These are phyloP conservation scores for Physella acuta DNA, from an alignment of 1,140 invertebrate genomes.

Conservation along the genomic window DNA sequence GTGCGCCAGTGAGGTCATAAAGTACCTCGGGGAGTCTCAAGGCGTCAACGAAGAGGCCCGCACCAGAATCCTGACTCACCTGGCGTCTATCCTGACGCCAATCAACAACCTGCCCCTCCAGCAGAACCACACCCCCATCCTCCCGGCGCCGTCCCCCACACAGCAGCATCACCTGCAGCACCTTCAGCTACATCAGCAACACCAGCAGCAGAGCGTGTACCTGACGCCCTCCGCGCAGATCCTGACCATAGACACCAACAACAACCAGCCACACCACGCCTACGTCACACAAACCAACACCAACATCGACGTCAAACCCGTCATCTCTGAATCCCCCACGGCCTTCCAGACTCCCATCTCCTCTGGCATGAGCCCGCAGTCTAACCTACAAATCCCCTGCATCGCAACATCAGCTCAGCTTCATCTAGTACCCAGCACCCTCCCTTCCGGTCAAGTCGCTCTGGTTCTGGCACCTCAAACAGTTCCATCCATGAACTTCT, in stretches of 20 bases:
- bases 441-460: slow-evolving; percentile 10
- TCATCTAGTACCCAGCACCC: slow-evolving; percentile 6
- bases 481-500: background rate
- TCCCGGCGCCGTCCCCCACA: slow-evolving; percentile 20
- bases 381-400: slow-evolving; percentile 10
- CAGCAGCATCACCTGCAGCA: slow-evolving; percentile 6
- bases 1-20: slow-evolving; percentile 81
- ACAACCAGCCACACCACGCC: background rate
- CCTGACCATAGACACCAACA: slow-evolving; percentile 4
- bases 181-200: slow-evolving; percentile 16
- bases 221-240: background rate
- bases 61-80: slow-evolving; percentile 37
- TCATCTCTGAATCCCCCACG: slow-evolving; percentile 6
- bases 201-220: slow-evolving; percentile 11
- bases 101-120: slow-evolving; percentile 26
- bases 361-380: background rate
- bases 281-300: too few relatives aligned
- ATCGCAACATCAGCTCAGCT: slow-evolving; percentile 6
- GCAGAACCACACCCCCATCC: slow-evolving; percentile 1
- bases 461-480: slow-evolving; percentile 10
- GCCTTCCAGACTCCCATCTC: slow-evolving; percentile 12
- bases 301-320: background rate
- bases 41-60: slow-evolving; percentile 76
- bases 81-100: slow-evolving; percentile 40
- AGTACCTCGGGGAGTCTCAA: slow-evolving; percentile 79